phyloP scores from a whole-genome alignment of 1,140 invertebrate species.

The Drosophila arizonae region DNA sequence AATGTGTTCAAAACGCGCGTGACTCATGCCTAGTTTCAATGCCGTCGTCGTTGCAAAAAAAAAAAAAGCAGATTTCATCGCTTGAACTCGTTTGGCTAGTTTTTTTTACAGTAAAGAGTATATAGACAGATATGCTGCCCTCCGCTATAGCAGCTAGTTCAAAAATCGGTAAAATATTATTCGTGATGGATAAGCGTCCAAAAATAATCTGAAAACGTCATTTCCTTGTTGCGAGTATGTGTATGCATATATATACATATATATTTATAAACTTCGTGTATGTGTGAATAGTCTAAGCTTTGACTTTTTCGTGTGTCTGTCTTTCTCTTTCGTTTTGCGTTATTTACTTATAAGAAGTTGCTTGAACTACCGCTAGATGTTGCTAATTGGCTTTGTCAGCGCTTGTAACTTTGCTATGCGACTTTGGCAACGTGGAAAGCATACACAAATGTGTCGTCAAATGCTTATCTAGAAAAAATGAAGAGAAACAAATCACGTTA shows the following conservation, averaged over 20 bases:
- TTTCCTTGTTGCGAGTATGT: constrained; percentile 58
- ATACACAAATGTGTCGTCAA: constrained; percentile 18
- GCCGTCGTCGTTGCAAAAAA: constrained; percentile 30
- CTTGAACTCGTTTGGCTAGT: constrained; percentile 68
- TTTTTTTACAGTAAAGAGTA: constrained; percentile 31
- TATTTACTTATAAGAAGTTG: constrained; percentile 71
- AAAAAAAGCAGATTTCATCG: constrained; percentile 25
- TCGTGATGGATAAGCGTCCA: constrained; percentile 47
- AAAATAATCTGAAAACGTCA: constrained; percentile 77
- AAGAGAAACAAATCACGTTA: constrained; percentile 22
- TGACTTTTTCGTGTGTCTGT: constrained; percentile 32
- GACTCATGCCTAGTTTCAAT: constrained; percentile 61
- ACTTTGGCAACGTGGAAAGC: constrained; percentile 40
- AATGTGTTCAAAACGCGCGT: constrained; percentile 16
- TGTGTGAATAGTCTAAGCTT: constrained; percentile 26
- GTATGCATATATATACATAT: neutral
- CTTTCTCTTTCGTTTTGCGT: constrained; percentile 37
- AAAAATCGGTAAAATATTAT: constrained; percentile 66
- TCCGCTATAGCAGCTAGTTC: constrained; percentile 39
- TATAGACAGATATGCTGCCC: neutral
- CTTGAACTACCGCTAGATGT: constrained; percentile 72
- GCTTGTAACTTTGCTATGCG: constrained; percentile 42
- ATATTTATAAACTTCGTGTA: neutral
- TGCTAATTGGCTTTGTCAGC: constrained; percentile 67
- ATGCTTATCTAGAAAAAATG: constrained; percentile 30